A percentile compares a stretch with the other conserved stretches of the same genome.
phyloP scores from a whole-genome alignment of 2,113 vertebrate genomes.

The Talpa occidentalis region DNA sequence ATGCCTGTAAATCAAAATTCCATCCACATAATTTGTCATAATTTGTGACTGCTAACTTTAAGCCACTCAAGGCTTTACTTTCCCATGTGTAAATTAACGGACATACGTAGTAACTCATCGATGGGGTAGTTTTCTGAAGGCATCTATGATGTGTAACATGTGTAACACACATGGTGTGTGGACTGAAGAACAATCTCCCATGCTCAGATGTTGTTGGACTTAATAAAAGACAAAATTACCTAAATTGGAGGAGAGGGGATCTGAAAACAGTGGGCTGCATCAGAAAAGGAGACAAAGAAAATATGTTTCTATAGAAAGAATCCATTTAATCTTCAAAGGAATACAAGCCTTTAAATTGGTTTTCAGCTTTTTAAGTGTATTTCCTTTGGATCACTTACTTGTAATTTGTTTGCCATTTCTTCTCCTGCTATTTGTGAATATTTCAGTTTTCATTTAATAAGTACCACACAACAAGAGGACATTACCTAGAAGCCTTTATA shows the following conservation, averaged over 20 bases:
- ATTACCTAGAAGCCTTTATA: slow-evolving; percentile 46
- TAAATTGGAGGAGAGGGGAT: not conserved
- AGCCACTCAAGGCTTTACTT: slow-evolving; percentile 14
- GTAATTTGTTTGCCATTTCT: not conserved
- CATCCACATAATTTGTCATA: slow-evolving; percentile 28
- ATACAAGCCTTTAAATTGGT: slow-evolving; percentile 5
- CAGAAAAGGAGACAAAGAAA: slow-evolving; percentile 20
- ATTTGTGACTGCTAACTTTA: slow-evolving; percentile 52
- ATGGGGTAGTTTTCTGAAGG: slow-evolving; percentile 17
- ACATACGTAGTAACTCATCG: not conserved
- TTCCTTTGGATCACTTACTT: slow-evolving; percentile 36
- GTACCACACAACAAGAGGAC: not conserved
- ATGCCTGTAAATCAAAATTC: slow-evolving; percentile 48
- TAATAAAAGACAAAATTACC: slow-evolving; percentile 14
- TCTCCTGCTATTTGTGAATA: slow-evolving; percentile 18
- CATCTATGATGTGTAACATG: slow-evolving; percentile 22
- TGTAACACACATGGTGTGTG: not conserved
- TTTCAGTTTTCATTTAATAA: slow-evolving; percentile 48
- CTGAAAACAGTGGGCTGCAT: not conserved
- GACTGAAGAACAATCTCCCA: slow-evolving; percentile 22
- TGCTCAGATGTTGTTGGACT: slow-evolving; percentile 2
- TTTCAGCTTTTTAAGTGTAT: not conserved
- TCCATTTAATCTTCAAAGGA: slow-evolving; percentile 36
- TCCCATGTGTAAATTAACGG: slow-evolving; percentile 47
- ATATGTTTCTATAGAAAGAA: slow-evolving; percentile 38